Base-by-base conservation (phyloP, 2,888 invertebrate genomes). In the Pseudanteris insignis region DNA sequence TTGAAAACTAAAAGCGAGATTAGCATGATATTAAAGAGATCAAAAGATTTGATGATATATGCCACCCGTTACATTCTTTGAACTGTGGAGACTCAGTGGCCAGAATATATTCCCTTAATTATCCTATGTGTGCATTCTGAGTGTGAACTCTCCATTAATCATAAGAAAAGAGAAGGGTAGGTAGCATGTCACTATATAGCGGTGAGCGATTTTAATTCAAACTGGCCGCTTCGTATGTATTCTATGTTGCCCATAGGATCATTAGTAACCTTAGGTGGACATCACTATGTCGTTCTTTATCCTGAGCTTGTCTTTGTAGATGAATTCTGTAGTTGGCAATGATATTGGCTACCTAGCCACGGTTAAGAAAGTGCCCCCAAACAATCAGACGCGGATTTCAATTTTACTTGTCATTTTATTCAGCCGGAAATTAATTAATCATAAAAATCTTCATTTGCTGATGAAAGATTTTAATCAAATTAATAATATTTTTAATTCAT, bases 81-180 rank as follows among this genome's bases (percentile, higher is more conserved):
- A 71, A 71, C 70, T 66, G 67, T 63, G 66, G 60, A 74, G 74
- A 71, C 75, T 73, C 77, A 74, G 78, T 78, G 78, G 78, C 78
- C 74, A 72, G 77, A 77, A 78, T 78, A 78, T 78, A 79, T 77
- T 74, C 75, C 77, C 79, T 79, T 79, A 79, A 80, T 79, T 80
- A 80, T 80, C 78, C 78, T 73, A 71, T 77, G 77, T 78, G 78
- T 79, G 78, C 78, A 79, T 79, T 80, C 79, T 76, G 75, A 79
- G 79, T 80, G 79, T 79, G 79, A 80, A 79, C 79, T 79, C 74
- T 76, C 77, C 79, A 80, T 79, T 79, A 80, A 80, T 80, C 79
- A 79, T 76, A 72, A 74, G 70, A 72, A 73, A 72, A 71, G 70
- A 73, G 74, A 74, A 73, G 74, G 74, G 71, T 69, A 66, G 67